Evolutionary conservation across 1,140 invertebrate genomes (phyloP), one percentile per base, ranked within the genome.

Genomic region (Pseudomyrmex sp.): DNA sequence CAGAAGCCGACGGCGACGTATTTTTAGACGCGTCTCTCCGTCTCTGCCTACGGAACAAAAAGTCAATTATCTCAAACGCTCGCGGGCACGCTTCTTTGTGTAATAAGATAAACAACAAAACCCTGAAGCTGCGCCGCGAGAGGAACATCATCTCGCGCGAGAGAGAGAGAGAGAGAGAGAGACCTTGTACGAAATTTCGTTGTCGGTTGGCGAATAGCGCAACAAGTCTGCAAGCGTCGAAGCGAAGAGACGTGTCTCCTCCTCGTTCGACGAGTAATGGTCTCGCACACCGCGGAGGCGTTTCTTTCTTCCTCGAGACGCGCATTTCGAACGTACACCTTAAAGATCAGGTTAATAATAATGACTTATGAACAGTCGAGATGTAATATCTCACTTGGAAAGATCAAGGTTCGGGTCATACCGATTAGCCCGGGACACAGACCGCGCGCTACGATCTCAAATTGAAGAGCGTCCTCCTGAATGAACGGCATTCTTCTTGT

Each of bases 351-450:
- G 35, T 35, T 35, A 35, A 35, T 35, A 35, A 35, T 35, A 35
- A 35, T 35, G 35, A 35, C 35, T 35, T 35, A 35, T 35, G 35
- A 7, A 35, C 35, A 35, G 35, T 35, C 35, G 35, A 35, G 35
- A 35, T 35, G 35, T 35, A 35, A 35, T 35, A 35, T 35, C 35
- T 35, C 35, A 35, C 35, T 35, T 35, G 35, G 5, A 35, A 89
- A 89, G 88, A 89, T 89, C 88, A 89, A 89, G 88, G 87, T 89
- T 88, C 84, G 85, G 85, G 86, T 89, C 82, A 86, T 75, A 84
- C 82, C 66, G 88, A 88, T 89, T 85, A 86, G 88, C 88, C 84
- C 88, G 88, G 88, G 88, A 73, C 85, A 89, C 86, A 88, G 84
- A 85, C 7, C 35, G 35, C 84, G 35, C 84, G 82, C 87, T 70